These are phyloP conservation scores for Galago senegalensis DNA, from an alignment of 2,797 vertebrate genomes.

Conservation along the genomic window DNA sequence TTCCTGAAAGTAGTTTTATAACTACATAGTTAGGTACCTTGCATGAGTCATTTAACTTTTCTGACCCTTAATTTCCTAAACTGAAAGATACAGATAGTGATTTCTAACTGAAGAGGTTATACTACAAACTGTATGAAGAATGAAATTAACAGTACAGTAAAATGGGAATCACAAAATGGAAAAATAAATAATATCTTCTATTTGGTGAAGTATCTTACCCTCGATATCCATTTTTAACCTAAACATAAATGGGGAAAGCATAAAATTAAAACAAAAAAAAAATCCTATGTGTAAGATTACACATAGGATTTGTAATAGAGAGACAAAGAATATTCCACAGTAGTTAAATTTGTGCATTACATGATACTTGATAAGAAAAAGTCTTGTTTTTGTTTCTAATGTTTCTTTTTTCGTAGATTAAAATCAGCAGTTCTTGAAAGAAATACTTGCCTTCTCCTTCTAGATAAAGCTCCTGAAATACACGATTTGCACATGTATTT, in stretches of 20 bases:
- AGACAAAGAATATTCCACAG: background rate
- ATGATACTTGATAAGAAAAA: constrained; percentile 26
- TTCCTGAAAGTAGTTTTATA: background rate
- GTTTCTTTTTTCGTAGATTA: background rate
- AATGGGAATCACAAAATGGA: background rate
- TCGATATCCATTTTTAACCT: background rate
- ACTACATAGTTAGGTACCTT: background rate
- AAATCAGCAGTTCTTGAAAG: constrained; percentile 34
- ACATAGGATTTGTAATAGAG: background rate
- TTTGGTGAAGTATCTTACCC: background rate
- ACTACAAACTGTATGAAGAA: background rate
- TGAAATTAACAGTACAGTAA: constrained; percentile 10
- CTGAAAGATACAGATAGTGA: background rate
- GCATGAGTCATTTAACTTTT: background rate
- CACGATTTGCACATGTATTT: constrained; percentile 23
- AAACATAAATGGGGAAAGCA: background rate
- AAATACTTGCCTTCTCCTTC: background rate
- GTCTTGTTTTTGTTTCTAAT: background rate
- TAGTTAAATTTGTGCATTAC: background rate
- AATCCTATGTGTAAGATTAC: background rate
- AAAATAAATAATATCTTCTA: background rate
- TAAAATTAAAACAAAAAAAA: background rate
- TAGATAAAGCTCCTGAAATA: constrained; percentile 8
- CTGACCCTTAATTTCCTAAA: background rate
- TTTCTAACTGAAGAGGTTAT: background rate